phyloP scores from a whole-genome alignment of 2,113 vertebrate species.

The Neoarius graeffei region DNA sequence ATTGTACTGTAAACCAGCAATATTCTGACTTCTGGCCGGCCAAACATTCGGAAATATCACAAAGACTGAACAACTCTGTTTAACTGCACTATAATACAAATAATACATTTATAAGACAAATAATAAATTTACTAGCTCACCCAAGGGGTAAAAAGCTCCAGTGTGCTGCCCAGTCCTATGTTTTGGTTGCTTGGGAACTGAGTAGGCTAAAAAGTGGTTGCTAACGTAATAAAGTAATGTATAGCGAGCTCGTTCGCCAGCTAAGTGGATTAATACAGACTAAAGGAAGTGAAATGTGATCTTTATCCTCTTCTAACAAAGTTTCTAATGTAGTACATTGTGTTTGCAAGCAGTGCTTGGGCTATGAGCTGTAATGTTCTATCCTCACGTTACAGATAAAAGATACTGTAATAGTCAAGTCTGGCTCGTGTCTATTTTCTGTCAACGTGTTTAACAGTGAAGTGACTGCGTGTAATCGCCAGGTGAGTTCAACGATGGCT shows the following conservation, averaged over 20 bases:
- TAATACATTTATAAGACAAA: neutral
- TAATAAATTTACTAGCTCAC: neutral
- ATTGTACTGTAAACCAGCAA: neutral
- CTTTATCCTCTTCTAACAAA: neutral
- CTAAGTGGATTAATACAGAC: slow-evolving; percentile 8
- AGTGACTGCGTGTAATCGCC: neutral
- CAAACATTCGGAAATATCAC: neutral
- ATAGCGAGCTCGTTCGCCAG: neutral
- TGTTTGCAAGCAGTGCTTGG: neutral
- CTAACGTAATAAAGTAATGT: neutral
- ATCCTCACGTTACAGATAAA: neutral
- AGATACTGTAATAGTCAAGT: neutral
- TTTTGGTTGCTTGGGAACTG: neutral
- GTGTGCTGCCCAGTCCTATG: neutral
- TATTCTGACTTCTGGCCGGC: neutral
- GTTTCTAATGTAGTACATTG: neutral
- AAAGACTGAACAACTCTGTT: neutral
- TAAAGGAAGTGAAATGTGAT: neutral
- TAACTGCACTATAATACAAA: neutral
- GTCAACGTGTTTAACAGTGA: neutral
- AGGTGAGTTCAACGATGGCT: neutral
- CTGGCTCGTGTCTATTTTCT: neutral
- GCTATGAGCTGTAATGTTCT: neutral
- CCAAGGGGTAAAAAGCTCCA: neutral
- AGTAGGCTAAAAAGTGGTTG: neutral